These are phyloP conservation scores for Catocala nupta DNA, from an alignment of 2,888 invertebrate genomes.

Conservation along the genomic window DNA sequence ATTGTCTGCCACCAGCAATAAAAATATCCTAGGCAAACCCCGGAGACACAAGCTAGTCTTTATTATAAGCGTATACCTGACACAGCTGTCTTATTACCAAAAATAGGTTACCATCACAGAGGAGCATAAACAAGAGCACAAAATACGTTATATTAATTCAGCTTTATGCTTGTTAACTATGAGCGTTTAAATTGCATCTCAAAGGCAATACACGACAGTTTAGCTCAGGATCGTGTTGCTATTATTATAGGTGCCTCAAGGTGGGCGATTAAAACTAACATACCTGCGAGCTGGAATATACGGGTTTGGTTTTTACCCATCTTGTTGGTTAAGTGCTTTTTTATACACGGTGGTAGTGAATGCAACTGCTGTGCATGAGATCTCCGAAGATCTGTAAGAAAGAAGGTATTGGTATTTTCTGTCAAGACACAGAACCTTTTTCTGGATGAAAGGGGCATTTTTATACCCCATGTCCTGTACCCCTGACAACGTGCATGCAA, in stretches of 20 bases:
- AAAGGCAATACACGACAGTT: slow-evolving; percentile 53
- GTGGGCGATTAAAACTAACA: slow-evolving; percentile 62
- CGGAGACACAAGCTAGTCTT: too few species aligned
- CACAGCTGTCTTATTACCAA: not conserved
- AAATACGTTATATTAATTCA: slow-evolving; percentile 7
- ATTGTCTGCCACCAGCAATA: too few species aligned
- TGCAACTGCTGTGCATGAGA: too few species aligned
- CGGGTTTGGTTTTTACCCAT: slow-evolving; percentile 20
- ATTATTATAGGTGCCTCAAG: slow-evolving; percentile 46
- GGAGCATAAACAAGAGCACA: not conserved
- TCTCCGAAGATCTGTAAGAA: too few species aligned
- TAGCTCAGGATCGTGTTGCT: slow-evolving; percentile 48
- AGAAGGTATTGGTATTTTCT: too few species aligned
- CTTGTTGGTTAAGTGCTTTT: not conserved
- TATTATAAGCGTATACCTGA: too few species aligned
- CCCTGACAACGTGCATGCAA: too few species aligned
- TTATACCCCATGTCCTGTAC: too few species aligned
- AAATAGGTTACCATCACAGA: not conserved
- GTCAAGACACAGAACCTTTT: too few species aligned
- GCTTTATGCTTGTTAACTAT: slow-evolving; percentile 19
- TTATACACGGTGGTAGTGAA: too few species aligned
- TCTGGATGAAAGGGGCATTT: too few species aligned
- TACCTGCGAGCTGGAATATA: slow-evolving; percentile 46
- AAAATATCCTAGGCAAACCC: too few species aligned
- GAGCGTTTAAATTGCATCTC: slow-evolving; percentile 42